Conservation (phyloP, 2,113 vertebrate genomes). For the Chaetorhynchus papuensis region DNA sequence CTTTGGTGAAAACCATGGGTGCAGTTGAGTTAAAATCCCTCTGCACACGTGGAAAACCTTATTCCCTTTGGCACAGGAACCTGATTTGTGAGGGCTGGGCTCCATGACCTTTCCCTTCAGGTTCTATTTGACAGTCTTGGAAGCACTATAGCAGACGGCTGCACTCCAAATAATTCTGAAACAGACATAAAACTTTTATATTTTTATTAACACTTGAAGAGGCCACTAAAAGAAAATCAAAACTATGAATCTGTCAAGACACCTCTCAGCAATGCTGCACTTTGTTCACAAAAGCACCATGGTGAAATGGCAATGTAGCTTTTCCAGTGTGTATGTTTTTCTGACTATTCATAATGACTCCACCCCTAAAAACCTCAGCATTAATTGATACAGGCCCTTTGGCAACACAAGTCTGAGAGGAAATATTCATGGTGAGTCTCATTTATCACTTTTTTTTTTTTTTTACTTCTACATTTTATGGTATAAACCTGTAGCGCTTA, state of each 20-base stretch:
- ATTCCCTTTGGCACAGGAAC: background rate
- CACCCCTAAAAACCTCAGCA: background rate
- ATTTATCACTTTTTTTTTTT: background rate
- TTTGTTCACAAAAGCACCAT: background rate
- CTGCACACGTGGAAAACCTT: slow-evolving; percentile 31
- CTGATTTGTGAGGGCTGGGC: slow-evolving; percentile 20
- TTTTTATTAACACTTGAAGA: slow-evolving; percentile 63
- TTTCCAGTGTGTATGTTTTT: background rate
- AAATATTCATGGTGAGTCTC: background rate
- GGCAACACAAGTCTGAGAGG: background rate
- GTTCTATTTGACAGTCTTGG: slow-evolving; percentile 44
- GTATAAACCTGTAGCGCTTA: background rate
- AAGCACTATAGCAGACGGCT: background rate
- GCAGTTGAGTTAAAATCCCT: slow-evolving; percentile 26
- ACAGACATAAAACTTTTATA: slow-evolving; percentile 48
- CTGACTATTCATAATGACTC: background rate
- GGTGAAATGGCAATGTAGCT: background rate
- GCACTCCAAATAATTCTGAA: slow-evolving; percentile 42
- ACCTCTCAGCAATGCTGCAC: background rate
- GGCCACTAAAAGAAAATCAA: slow-evolving; percentile 62
- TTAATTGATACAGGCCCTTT: background rate
- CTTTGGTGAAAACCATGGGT: slow-evolving; percentile 13
- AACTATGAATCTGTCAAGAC: slow-evolving; percentile 61
- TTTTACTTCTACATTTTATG: background rate
- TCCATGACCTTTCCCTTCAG: slow-evolving; percentile 42